Percentiles rank a stretch among this genome's conserved stretches.
Evolutionary conservation across 2,888 invertebrate species (phyloP).

Genomic region (Chaitophorus viminalis): DNA sequence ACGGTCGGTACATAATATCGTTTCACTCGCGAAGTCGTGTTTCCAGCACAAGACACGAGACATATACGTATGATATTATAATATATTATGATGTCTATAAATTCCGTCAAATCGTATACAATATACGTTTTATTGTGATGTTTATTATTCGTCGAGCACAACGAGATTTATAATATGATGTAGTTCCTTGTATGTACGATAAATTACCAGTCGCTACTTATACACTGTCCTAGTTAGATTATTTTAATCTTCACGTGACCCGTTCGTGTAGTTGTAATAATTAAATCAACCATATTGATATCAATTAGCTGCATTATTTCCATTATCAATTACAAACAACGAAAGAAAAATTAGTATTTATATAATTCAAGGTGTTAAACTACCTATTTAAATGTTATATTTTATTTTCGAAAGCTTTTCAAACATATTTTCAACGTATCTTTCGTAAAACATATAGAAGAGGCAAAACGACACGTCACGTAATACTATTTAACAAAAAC

Average conservation of each 20-base stretch:
- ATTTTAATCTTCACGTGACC: not conserved
- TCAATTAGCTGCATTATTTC: too few species aligned
- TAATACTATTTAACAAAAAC: too few species aligned
- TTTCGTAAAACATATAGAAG: not conserved
- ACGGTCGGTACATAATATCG: too few species aligned
- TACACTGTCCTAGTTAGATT: too few species aligned
- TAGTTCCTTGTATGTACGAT: not conserved
- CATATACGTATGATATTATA: too few species aligned
- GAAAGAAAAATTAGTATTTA: not conserved
- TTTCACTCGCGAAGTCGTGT: slow-evolving; percentile 35
- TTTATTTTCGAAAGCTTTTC: not conserved
- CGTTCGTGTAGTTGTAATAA: not conserved
- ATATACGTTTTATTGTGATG: not conserved
- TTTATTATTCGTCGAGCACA: not conserved
- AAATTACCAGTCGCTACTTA: not conserved
- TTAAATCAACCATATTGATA: not conserved
- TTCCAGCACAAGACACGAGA: not conserved
- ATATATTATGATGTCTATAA: too few species aligned
- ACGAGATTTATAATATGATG: too few species aligned
- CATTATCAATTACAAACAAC: not conserved
- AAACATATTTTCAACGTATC: not conserved
- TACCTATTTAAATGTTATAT: not conserved
- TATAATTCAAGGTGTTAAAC: not conserved
- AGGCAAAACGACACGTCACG: too few species aligned
- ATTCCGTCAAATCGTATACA: not conserved